These are phyloP conservation scores for Desoria tigrina DNA, from an alignment of 2,888 invertebrate species.

Conservation along the genomic window DNA sequence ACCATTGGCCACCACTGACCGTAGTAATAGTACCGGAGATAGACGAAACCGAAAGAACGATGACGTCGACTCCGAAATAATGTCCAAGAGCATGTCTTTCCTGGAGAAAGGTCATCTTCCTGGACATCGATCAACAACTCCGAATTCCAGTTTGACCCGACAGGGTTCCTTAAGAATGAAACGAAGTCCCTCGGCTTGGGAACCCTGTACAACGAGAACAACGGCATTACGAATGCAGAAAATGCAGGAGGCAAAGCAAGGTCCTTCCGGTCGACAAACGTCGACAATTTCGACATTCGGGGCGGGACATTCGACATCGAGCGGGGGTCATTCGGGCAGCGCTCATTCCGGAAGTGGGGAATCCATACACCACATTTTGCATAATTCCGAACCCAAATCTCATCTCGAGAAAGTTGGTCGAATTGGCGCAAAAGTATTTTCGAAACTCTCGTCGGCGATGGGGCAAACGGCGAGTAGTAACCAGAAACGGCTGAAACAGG, in stretches of 20 bases:
- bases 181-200: slow-evolving; percentile 43
- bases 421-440: slow-evolving; percentile 48
- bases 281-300: neutral
- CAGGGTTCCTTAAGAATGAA: slow-evolving; percentile 49
- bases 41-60: slow-evolving; percentile 25
- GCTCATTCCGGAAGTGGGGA: slow-evolving; percentile 51
- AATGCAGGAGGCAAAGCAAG: slow-evolving; percentile 48
- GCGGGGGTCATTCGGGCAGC: slow-evolving; percentile 45
- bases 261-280: too few relatives aligned
- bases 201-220: slow-evolving; percentile 48
- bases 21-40: neutral
- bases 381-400: slow-evolving; percentile 27
- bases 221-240: slow-evolving; percentile 50
- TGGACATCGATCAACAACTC: neutral
- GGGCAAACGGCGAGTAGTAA: slow-evolving; percentile 53
- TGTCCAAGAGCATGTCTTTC: slow-evolving; percentile 53
- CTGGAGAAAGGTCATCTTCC: slow-evolving; percentile 41
- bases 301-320: slow-evolving; percentile 10
- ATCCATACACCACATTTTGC: slow-evolving; percentile 45
- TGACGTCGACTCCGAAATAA: too few relatives aligned
- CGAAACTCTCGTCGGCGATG: slow-evolving; percentile 50
- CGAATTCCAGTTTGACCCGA: slow-evolving; percentile 39
- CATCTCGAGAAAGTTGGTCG: neutral
- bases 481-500: slow-evolving; percentile 48
- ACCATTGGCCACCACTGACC: slow-evolving; percentile 25